These are phyloP conservation scores for Empidonax traillii DNA, from an alignment of 2,113 vertebrate species.

Conservation along the genomic window DNA sequence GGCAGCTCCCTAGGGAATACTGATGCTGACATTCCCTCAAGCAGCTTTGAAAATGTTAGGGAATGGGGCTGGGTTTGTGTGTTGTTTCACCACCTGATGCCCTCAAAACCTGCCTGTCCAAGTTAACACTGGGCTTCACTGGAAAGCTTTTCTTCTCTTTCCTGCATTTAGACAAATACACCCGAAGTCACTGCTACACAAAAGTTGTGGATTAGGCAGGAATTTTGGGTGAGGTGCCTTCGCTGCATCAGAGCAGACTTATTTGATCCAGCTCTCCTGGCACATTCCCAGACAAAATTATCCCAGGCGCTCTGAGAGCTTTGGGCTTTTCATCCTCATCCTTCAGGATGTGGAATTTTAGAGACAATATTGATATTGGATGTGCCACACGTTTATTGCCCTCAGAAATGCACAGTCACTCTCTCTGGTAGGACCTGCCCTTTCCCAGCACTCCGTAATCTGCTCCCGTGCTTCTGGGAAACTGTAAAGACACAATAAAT, in stretches of 20 bases:
- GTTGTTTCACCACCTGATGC: neutral
- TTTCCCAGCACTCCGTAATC: neutral
- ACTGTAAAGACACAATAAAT: neutral
- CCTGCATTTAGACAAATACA: neutral
- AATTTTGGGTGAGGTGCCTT: neutral
- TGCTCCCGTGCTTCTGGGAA: neutral
- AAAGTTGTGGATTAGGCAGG: neutral
- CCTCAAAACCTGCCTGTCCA: neutral
- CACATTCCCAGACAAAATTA: neutral
- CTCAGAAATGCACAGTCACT: neutral
- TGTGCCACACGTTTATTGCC: neutral
- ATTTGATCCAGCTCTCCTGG: neutral
- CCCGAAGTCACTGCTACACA: neutral
- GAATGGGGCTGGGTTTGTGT: neutral
- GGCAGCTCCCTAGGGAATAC: neutral
- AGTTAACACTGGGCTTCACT: neutral
- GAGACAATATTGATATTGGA: neutral
- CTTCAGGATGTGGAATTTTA: neutral
- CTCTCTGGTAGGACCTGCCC: neutral
- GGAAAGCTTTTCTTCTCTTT: neutral
- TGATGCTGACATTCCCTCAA: neutral
- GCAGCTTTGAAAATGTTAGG: neutral
- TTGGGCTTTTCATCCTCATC: neutral
- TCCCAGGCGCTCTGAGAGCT: neutral
- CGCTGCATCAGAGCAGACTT: neutral